Base-by-base conservation (phyloP, 1,140 invertebrate genomes). In the Ladona fulva region DNA sequence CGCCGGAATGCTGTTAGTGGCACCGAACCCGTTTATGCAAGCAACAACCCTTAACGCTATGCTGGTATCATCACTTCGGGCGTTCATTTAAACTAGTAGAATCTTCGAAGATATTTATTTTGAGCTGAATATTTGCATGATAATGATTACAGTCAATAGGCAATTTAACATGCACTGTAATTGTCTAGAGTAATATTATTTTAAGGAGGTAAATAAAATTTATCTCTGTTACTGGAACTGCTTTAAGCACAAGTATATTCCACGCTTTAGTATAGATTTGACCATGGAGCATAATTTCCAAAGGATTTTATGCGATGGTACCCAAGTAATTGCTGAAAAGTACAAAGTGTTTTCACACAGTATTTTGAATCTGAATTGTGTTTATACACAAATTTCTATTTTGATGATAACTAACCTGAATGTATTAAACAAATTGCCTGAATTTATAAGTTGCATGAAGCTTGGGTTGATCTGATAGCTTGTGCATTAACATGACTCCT, bases 151-250 rank as follows among this genome's bases (percentile, higher is more conserved):
- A 16, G n/a, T 66, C 14, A 3, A 66, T 66, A 66, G 52, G n/a
- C 52, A 66, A 19, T 66, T 19, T 66, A 66, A 66, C 29, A 37
- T 66, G 52, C 52, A 66, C 52, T 66, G 52, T 66, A 66, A 66
- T 66, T 66, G 52, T 66, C n/a, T 66, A 66, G 52, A 66, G n/a
- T 66, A 66, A 66, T 19, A 66, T 66, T 66, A 66, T 66, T 66
- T 66, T 66, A 19, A 22, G 5, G 52, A 66, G 52, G n/a, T 66
- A 16, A 66, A 66, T 66, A 66, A 66, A 16, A 37, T 37, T 37
- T 37, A 66, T 66, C 52, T 66, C 52, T 22, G n/a, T 66, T 3
- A 66, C n/a, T 66, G 52, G 52, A 66, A 66, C 52, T 66, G 52
- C 52, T 66, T 66, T 12, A 22, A 66, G 52, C 52, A 66, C 52